Base-by-base conservation (phyloP, 1,140 invertebrate species). In the Drosophila virilis region DNA sequence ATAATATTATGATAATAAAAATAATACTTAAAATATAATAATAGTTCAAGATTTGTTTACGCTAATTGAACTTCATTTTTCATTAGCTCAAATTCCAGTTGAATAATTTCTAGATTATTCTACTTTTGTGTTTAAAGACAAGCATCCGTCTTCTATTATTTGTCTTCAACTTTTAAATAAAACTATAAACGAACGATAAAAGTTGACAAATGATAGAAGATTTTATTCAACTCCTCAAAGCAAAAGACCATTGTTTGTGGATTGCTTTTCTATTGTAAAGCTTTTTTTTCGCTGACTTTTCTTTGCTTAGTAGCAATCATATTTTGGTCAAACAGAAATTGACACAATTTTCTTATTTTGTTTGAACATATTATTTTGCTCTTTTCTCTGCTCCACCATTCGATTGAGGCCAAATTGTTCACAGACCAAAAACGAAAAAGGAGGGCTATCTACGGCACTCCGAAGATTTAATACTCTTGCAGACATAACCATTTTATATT, bases 301-400 rank as follows among this genome's bases (percentile, higher is more conserved):
- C 7, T 42, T 58, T 1, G 42, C 40, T 33, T 28, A 15, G 42
- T 45, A 9, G 9, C 42, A 33, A 35, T 12, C 45, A 59, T 15
- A 58, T 13, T 15, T 59, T 45, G 54, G 38, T 12, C 54, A 67
- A 59, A 67, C 51, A 66, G 45, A 40, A 67, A 45, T 13, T 58
- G 54, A 32, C 65, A 67, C 33, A 43, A 32, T 43, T 59, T 32
- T 43, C 13, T 50, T 50, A 13, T 7, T 28, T 32, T 2, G 43
- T 3, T 1, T 46, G 8, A 8, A 46, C 13, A 15, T 17, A 9
- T 46, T 46, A 9, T 50, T 32, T 32, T 32, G 7, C 9, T 12
- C 4, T 1, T 48, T 17, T 48, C 6, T 28, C 22, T 28, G 2
- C 4, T 5, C 22, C 22, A 28, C 12, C 50, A 15, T 8, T 52